These are phyloP conservation scores for Metopolophium dirhodum DNA, from an alignment of 1,140 invertebrate species.

Conservation along the genomic window DNA sequence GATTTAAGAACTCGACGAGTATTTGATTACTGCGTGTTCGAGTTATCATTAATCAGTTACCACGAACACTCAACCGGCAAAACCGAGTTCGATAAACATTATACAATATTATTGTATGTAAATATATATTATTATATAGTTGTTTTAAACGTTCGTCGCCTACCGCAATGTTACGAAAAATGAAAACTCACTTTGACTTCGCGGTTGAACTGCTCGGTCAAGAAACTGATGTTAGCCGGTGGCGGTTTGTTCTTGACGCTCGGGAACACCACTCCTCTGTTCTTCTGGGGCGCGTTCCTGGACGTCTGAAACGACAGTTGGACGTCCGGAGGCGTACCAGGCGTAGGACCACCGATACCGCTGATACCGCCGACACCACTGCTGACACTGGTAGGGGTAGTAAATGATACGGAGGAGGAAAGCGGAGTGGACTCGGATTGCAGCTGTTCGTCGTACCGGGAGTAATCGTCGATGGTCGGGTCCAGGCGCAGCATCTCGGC, in stretches of 20 bases:
- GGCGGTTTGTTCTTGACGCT: constrained; percentile 89
- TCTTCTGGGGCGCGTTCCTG: constrained; percentile 62
- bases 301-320: constrained; percentile 63
- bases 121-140: not conserved
- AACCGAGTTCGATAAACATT: not conserved
- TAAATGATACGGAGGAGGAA: constrained; percentile 58
- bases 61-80: not conserved
- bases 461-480: constrained; percentile 80
- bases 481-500: constrained; percentile 74
- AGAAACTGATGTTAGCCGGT: constrained; percentile 80
- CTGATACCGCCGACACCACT: constrained; percentile 59
- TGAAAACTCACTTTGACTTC: constrained; percentile 77
- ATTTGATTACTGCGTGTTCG: not conserved
- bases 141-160: not conserved
- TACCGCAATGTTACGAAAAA: not conserved
- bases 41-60: not conserved
- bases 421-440: constrained; percentile 58
- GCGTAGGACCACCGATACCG: constrained; percentile 60
- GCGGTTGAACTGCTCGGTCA: constrained; percentile 73
- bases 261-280: constrained; percentile 84
- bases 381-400: constrained; percentile 59
- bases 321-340: constrained; percentile 64
- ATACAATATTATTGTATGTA: not conserved
- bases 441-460: constrained; percentile 63
- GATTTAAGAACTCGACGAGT: not conserved